Evolutionary conservation across 2,888 invertebrate genomes (phyloP), one percentile per base, ranked within the genome.

Genomic region (Masnerella sp.): DNA sequence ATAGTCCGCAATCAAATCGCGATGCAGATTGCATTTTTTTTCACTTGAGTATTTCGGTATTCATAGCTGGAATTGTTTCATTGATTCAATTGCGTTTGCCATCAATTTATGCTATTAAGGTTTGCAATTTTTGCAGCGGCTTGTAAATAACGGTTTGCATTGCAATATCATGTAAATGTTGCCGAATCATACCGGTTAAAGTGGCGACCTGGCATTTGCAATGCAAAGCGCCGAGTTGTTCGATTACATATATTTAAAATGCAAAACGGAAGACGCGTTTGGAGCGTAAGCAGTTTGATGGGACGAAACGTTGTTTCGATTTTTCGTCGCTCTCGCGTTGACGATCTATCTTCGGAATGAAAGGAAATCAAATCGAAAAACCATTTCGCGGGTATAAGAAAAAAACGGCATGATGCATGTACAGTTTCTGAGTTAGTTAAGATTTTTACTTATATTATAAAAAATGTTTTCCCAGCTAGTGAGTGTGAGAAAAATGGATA

Each of bases 231-330:
- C 30, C 30, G 65, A 71, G 42, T 72, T 70, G 65, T 65, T 65
- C 59, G 65, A 65, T 72, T 72, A 65, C 58, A 25, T 54, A 47
- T 54, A 72, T 59, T 72, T 59, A 65, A 65, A 65, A 72, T 72
- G 65, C 65, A 72, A 71, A 71, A 38, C 45, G 58, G 30, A 38
- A 51, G 58, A 49, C 43, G 51, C 38, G 69, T 62, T 62, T 17
- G 25, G 25, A 56, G 64, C 62, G 42, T 61, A 47, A 64, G 62
- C 49, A 47, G 47, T 47, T 51, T 20, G n/a, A 30, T 30, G 40
- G 28, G 17, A 17, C 17, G 14, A 12, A 30, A 30, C n/a, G 25
- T 12, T 32, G 34, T 5, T 52, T 28, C n/a, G 25, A 25, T 25
- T 25, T 30, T 30, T 30, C 30, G 7, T 9, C 30, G 30, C 8